Percentiles rank a stretch among this genome's conserved stretches.
These are phyloP conservation scores for Parascotia fuliginaria DNA, from an alignment of 2,888 invertebrate genomes.

Conservation along the genomic window DNA sequence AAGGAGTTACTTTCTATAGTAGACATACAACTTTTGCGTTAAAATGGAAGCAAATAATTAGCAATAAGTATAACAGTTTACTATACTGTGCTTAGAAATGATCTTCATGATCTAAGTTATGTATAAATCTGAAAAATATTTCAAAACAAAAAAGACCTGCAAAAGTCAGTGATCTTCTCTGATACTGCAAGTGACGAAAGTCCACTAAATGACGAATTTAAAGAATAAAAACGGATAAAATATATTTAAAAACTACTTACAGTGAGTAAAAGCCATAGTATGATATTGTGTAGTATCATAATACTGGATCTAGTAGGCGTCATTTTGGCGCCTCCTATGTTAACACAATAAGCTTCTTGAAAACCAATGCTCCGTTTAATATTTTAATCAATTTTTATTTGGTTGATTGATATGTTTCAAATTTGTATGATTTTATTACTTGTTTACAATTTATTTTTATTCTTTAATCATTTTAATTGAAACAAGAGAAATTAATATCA, in stretches of 20 bases:
- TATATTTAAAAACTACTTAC: constrained; percentile 5
- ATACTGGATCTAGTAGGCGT: neutral
- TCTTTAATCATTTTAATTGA: neutral
- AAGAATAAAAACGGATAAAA: too few relatives aligned
- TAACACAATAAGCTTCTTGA: neutral
- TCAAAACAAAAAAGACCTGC: too few relatives aligned
- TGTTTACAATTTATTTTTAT: neutral
- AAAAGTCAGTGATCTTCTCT: too few relatives aligned
- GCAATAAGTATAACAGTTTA: too few relatives aligned
- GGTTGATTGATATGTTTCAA: constrained; percentile 3
- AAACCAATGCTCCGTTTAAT: neutral
- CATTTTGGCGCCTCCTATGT: neutral
- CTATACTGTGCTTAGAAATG: too few relatives aligned
- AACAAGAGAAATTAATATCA: neutral
- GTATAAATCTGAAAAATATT: too few relatives aligned
- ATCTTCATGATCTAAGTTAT: too few relatives aligned
- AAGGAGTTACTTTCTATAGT: too few relatives aligned
- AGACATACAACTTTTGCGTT: too few relatives aligned
- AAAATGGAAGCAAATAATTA: too few relatives aligned
- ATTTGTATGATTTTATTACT: constrained; percentile 4
- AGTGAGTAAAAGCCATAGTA: neutral
- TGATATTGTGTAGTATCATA: neutral
- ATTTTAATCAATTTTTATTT: constrained; percentile 4
- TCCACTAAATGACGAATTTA: too few relatives aligned
- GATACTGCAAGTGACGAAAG: too few relatives aligned